Percentiles rank a stretch among this genome's conserved stretches.
These are phyloP conservation scores for Bergia sp. DNA, from an alignment of 92 coral and sea anemone species.

Conservation along the genomic window DNA sequence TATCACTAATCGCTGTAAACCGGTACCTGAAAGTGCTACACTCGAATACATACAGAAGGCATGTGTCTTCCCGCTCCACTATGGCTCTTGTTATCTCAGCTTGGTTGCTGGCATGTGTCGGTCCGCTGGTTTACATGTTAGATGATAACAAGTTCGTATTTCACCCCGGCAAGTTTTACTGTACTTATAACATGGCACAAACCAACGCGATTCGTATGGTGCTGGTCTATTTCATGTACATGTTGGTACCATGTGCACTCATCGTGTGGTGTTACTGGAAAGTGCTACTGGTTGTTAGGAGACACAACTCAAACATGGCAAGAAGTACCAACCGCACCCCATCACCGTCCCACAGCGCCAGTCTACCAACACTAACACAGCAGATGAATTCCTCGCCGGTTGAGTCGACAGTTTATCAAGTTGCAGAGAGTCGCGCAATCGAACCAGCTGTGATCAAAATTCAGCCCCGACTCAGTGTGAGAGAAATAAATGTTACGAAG, in stretches of 20 bases:
- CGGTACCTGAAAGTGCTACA: conserved; percentile 70
- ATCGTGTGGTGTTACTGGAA: conserved; percentile 72
- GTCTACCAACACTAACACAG: conserved; percentile 18
- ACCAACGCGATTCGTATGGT: conserved; percentile 41
- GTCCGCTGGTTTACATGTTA: conserved; percentile 50
- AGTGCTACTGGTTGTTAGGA: conserved; percentile 60
- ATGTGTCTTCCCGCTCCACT: conserved; percentile 53
- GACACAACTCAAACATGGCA: conserved; percentile 54
- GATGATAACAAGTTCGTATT: conserved; percentile 59
- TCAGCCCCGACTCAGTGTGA: neutral
- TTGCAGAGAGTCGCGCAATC: neutral
- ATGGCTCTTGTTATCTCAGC: conserved; percentile 44
- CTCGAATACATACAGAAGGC: conserved; percentile 51
- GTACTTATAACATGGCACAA: conserved; percentile 48
- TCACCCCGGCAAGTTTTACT: conserved; percentile 74
- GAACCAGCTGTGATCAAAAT: neutral
- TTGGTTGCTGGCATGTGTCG: conserved; percentile 65
- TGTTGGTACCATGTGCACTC: conserved; percentile 61
- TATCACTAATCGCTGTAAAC: conserved; percentile 76
- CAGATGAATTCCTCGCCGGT: neutral
- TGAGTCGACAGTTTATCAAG: neutral
- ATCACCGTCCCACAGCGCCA: neutral
- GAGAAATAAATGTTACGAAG: conserved; percentile 34
- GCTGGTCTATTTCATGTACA: conserved; percentile 47
- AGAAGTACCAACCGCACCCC: neutral